phyloP scores from a whole-genome alignment of 2,888 invertebrate species.

The Monochamus alternatus region DNA sequence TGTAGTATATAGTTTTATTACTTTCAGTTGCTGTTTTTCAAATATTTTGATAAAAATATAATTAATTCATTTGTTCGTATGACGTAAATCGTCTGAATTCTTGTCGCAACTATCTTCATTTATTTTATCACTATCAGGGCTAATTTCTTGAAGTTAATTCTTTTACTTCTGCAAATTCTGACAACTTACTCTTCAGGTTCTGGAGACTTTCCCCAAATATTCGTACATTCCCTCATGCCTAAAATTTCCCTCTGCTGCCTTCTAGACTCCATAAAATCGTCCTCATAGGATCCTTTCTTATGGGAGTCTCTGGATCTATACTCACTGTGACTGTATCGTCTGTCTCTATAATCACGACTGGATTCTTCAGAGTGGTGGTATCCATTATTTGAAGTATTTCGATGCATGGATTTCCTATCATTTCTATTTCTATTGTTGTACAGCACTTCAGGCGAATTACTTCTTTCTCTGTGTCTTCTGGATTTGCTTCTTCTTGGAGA shows the following conservation, averaged over 20 bases:
- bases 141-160: too few species aligned
- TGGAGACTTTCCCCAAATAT: conserved; percentile 86
- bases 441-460: conserved; percentile 17
- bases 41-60: too few species aligned
- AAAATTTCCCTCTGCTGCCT: conserved; percentile 84
- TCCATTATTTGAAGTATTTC: conserved; percentile 10
- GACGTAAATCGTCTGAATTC: too few species aligned
- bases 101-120: too few species aligned
- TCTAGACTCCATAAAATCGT: conserved; percentile 81
- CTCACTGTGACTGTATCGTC: conserved; percentile 42
- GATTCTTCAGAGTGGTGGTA: conserved; percentile 12
- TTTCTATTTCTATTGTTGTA: conserved; percentile 15
- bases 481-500: conserved; percentile 30
- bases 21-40: too few species aligned
- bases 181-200: conserved; percentile 77
- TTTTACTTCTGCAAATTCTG: too few species aligned
- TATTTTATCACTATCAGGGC: too few species aligned
- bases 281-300: conserved; percentile 67
- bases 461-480: conserved; percentile 17
- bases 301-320: conserved; percentile 36
- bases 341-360: conserved; percentile 24
- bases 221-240: conserved; percentile 79
- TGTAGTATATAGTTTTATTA: too few species aligned
- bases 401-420: conserved; percentile 19
- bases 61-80: too few species aligned